Conservation (phyloP, 2,888 invertebrate species). For the Cerastoderma edule region DNA sequence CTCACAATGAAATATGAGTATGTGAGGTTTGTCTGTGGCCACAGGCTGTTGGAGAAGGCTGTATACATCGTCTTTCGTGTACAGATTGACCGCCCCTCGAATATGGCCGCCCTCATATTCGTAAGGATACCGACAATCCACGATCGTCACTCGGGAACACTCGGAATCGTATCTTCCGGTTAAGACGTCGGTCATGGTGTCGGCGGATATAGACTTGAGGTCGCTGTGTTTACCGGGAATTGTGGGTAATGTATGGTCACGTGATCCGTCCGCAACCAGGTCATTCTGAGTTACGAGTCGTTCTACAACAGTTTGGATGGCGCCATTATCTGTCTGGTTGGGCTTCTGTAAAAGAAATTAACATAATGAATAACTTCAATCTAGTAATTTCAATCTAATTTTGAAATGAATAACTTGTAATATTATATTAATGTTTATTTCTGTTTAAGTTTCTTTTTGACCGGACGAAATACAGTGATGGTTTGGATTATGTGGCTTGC, state of each 20-base stretch:
- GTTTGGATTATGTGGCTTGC: background rate
- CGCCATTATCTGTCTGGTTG: background rate
- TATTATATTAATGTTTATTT: background rate
- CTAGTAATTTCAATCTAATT: background rate
- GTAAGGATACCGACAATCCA: slow-evolving; percentile 56
- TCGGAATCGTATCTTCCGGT: slow-evolving; percentile 24
- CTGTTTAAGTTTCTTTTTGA: background rate
- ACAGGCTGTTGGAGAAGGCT: slow-evolving; percentile 29
- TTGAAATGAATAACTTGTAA: no score
- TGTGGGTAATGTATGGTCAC: slow-evolving; percentile 45
- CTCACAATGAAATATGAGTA: slow-evolving; percentile 60
- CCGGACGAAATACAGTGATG: background rate
- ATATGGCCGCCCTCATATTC: slow-evolving; percentile 55
- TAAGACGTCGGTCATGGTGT: slow-evolving; percentile 4
- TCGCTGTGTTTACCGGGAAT: slow-evolving; percentile 19
- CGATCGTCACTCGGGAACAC: slow-evolving; percentile 37
- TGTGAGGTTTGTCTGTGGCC: slow-evolving; percentile 49
- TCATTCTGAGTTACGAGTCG: background rate
- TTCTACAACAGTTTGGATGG: slow-evolving; percentile 13
- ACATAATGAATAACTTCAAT: background rate
- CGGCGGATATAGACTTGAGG: slow-evolving; percentile 15
- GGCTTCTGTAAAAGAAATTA: background rate
- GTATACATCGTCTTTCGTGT: slow-evolving; percentile 49
- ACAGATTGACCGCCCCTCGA: slow-evolving; percentile 46
- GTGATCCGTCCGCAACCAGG: slow-evolving; percentile 37